Evolutionary conservation across 2,113 vertebrate genomes (phyloP).

Genomic region (Marcusenius ussheri): DNA sequence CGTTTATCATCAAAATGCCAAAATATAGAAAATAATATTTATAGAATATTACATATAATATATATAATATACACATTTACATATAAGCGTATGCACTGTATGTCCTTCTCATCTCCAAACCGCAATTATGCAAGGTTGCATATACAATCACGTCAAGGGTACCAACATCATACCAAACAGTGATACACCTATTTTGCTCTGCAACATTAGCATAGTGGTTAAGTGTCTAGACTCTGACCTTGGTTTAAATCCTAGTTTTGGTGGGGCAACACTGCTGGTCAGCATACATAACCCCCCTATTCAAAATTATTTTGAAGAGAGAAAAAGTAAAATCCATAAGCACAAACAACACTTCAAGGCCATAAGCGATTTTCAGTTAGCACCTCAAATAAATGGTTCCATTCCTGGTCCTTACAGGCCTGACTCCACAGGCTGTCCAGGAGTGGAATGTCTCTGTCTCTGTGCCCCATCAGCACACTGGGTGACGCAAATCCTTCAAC

Average conservation of each 20-base stretch:
- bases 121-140: not conserved
- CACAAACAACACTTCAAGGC: not conserved
- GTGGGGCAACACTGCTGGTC: not conserved
- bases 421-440: not conserved
- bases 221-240: not conserved
- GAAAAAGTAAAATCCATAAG: not conserved
- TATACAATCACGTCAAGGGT: not conserved
- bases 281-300: not conserved
- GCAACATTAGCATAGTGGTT: conserved; percentile 9
- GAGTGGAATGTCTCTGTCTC: not conserved
- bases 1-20: conserved; percentile 8
- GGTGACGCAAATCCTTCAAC: not conserved
- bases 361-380: not conserved
- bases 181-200: not conserved
- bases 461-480: not conserved
- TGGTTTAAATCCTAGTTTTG: not conserved
- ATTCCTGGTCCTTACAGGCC: not conserved
- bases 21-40: conserved; percentile 22
- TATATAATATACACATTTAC: conserved; percentile 23
- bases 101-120: not conserved
- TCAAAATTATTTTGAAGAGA: not conserved
- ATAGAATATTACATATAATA: conserved; percentile 17
- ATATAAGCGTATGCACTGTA: not conserved
- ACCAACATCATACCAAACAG: conserved; percentile 5
- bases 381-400: not conserved